phyloP scores from a whole-genome alignment of 1,140 invertebrate genomes.

The Sitobion miscanthi region DNA sequence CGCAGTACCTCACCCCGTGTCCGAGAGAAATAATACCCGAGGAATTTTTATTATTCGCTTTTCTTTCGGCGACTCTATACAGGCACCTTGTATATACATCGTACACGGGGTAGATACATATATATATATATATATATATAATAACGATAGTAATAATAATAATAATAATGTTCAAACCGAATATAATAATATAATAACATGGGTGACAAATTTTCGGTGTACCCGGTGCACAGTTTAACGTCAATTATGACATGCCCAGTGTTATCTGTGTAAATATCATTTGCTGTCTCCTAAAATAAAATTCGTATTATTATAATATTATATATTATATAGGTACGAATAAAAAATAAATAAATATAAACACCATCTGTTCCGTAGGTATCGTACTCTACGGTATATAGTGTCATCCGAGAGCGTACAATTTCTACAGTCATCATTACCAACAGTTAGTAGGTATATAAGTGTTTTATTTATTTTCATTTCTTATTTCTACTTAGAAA shows the following conservation, averaged over 20 bases:
- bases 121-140: neutral
- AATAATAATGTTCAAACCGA: constrained; percentile 30
- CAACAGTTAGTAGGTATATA: neutral
- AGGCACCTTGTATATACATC: neutral
- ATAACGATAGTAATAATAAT: constrained; percentile 11
- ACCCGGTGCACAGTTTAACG: constrained; percentile 35
- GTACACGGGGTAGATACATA: neutral
- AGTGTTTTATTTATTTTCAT: neutral
- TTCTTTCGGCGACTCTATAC: constrained; percentile 25
- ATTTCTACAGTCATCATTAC: neutral
- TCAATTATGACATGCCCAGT: constrained; percentile 43
- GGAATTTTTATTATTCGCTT: constrained; percentile 49
- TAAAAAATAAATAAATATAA: neutral
- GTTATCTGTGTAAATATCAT: constrained; percentile 55
- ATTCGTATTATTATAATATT: constrained; percentile 1
- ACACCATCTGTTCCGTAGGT: constrained; percentile 16
- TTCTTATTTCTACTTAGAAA: neutral
- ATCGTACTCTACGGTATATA: neutral
- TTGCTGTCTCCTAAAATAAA: neutral
- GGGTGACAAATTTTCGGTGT: constrained; percentile 49
- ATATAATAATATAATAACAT: constrained; percentile 42
- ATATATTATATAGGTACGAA: neutral
- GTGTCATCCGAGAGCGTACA: neutral
- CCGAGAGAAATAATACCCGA: constrained; percentile 32
- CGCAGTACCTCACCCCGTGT: neutral